Evolutionary conservation across 2,797 vertebrate species (phyloP), one percentile per base, ranked within the genome.

Genomic region (Artibeus jamaicensis): DNA sequence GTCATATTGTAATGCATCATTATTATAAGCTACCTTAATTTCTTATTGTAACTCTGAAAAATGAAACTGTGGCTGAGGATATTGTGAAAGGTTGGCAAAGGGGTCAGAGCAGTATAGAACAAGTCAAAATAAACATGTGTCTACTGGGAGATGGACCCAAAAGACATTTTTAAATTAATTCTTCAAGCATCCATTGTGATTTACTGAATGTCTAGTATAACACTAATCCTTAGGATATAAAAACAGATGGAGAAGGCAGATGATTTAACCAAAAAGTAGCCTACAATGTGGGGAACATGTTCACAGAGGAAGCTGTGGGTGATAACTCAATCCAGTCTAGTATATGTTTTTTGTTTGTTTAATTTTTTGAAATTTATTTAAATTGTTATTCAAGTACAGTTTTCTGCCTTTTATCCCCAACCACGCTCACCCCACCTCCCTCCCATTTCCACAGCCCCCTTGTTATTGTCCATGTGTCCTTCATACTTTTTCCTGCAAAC

Each of bases 21-120:
- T 74, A 82, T 78, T 86, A 32, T 2, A 95, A 79, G 34, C 37
- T 46, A 26, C 62, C 87, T 83, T 48, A 55, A 74, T 83, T 78
- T 89, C 68, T 50, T 89, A 71, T 81, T 48, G 8, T 39, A 86
- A 62, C 5, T 44, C 12, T 81, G 15, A 9, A 59, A 55, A 55
- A 39, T 44, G 21, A 53, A 34, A 34, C 2, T 7, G 10, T 70
- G 34, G 19, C 44, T 95, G 11, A 37, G 59, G 96, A 71, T 32
- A 81, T 16, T 62, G 32, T 4, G 14, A 86, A 94, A 21, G 4
- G 6, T 76, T 94, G 34, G 26, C n/a, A 85, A 93, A 44, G 37
- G 62, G 19, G 11, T 37, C 44, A 39, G 9, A 68, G 34, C 1
- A 16, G 6, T 34, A 1, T 34, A 70, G 59, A 50, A 26, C 29